Percentiles rank a stretch among this genome's conserved stretches.
phyloP scores from a whole-genome alignment of 2,888 invertebrate species.

The Protophormia terraenovae region DNA sequence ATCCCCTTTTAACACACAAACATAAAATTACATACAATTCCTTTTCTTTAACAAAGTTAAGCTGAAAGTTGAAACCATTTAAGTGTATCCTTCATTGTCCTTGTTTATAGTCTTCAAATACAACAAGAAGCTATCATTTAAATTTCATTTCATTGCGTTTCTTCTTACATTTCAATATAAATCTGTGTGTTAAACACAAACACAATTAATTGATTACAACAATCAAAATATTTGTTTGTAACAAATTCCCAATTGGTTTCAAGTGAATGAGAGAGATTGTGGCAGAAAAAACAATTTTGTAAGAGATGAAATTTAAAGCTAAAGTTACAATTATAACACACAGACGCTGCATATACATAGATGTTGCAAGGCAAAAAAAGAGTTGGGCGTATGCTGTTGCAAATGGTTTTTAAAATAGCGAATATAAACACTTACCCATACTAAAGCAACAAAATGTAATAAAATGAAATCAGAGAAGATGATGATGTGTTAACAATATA shows the following conservation, averaged over 20 bases:
- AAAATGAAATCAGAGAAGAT: conserved; percentile 71
- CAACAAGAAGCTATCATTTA: conserved; percentile 44
- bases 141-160: conserved; percentile 48
- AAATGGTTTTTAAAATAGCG: conserved; percentile 26
- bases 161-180: background rate
- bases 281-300: conserved; percentile 38
- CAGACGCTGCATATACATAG: background rate
- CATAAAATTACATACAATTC: no score
- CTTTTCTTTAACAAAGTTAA: background rate
- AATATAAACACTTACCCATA: conserved; percentile 12
- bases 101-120: no score
- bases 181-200: conserved; percentile 42
- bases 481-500: conserved; percentile 80
- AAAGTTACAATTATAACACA: conserved; percentile 28
- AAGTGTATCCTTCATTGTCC: background rate
- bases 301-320: background rate
- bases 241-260: conserved; percentile 77
- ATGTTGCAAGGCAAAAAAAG: conserved; percentile 2
- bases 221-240: conserved; percentile 77
- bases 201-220: conserved; percentile 69
- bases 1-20: background rate
- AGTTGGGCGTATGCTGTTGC: conserved; percentile 50
- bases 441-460: background rate
- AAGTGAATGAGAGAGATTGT: conserved; percentile 66
- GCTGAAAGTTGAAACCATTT: conserved; percentile 24